Conservation (phyloP, 2,797 vertebrate species). For the Labeo calbasu region DNA sequence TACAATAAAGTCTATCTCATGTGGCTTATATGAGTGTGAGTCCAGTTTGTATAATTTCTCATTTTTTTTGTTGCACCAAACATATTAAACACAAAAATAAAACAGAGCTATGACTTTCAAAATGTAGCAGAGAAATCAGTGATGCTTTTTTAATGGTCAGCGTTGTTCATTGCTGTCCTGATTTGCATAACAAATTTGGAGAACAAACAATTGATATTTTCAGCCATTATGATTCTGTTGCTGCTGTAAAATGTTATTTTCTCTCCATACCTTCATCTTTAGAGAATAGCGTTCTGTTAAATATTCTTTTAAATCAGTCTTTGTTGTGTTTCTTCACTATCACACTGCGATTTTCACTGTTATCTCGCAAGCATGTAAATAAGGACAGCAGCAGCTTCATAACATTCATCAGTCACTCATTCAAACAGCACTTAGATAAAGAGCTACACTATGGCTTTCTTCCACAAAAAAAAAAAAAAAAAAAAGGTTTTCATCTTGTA, state of each 20-base stretch:
- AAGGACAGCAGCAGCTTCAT: background rate
- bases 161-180: background rate
- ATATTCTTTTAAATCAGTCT: constrained; percentile 51
- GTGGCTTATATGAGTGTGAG: background rate
- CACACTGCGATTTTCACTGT: background rate
- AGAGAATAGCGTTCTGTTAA: constrained; percentile 32
- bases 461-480: background rate
- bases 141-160: background rate
- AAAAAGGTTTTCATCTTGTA: background rate
- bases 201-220: constrained; percentile 13
- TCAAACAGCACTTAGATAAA: constrained; percentile 20
- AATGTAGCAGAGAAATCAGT: background rate
- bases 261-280: constrained; percentile 13
- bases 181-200: constrained; percentile 8
- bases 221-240: constrained; percentile 31
- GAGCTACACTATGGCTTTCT: constrained; percentile 2
- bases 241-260: background rate
- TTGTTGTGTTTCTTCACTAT: constrained; percentile 1
- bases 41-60: background rate
- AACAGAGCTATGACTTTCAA: constrained; percentile 1
- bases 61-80: background rate
- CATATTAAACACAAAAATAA: background rate
- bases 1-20: background rate
- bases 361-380: constrained; percentile 19
- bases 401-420: constrained; percentile 6